Evolutionary conservation across 2,888 invertebrate species (phyloP), one percentile per base, ranked within the genome.

Genomic region (Zeuzera pyrina): DNA sequence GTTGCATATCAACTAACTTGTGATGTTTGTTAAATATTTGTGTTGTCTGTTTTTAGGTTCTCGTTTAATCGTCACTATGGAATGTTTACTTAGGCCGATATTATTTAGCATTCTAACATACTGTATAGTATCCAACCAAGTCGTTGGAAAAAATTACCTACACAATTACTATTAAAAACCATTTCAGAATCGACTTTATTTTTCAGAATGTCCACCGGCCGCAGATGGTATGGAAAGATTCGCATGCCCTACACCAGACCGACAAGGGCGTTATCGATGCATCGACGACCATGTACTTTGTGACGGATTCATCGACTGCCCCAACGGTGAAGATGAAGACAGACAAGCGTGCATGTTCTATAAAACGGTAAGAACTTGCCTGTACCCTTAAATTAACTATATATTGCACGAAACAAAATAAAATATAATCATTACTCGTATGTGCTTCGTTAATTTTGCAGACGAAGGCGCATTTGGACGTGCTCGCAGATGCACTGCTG

Each of bases 381-480:
- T 5, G 19, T 19, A 19, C 8, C 8, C 5, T 7, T 19, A 19
- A 19, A 19, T 19, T 19, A 7, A 19, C 19, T 19, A 19, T 19
- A 19, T 19, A 2, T 19, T 21, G 8, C 10, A 7, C 10, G n/a
- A n/a, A 21, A 21, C 4, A 3, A 2, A 22, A 22, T 2, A n/a
- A 1, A n/a, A n/a, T 4, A 22, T 3, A 21, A 22, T 22, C n/a
- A 5, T 10, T 5, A 10, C 22, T 6, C 19, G 8, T 19, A 19
- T 19, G 4, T 8, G 8, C 7, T 5, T 19, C 19, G 8, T 19
- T 6, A 19, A 6, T 19, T 6, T 90, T 88, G 31, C 91, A 96
- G 96, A 96, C 95, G 61, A 96, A 95, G 79, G 95, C 95, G 65
- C 96, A 96, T 76, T 86, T 96, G 84, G 95, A 96, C 85, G 94